Evolutionary conservation across 1,140 invertebrate species (phyloP).

Genomic region (Heterodera carotae): DNA sequence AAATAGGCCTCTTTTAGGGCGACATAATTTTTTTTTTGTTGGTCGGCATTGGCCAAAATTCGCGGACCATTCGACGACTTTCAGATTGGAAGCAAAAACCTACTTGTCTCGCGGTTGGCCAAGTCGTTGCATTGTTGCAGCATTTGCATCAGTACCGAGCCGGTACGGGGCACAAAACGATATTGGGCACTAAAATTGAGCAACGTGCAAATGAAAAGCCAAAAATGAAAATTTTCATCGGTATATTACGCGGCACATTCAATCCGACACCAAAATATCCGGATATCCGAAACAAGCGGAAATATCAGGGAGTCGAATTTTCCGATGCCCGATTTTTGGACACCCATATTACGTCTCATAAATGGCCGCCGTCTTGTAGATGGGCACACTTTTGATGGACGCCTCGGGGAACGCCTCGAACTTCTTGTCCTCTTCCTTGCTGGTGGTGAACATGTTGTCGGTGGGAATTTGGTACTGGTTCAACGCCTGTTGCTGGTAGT

Average conservation of each 20-base stretch:
- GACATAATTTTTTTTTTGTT: too few species aligned
- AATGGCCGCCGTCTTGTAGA: constrained; percentile 60
- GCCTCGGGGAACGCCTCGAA: constrained; percentile 65
- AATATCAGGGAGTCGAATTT: too few species aligned
- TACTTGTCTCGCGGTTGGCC: constrained; percentile 42
- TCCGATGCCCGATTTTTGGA: neutral
- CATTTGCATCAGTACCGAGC: constrained; percentile 42
- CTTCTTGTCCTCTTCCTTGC: constrained; percentile 62
- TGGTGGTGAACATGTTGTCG: constrained; percentile 63
- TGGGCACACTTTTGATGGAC: constrained; percentile 52
- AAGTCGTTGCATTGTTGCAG: constrained; percentile 48
- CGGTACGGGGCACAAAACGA: constrained; percentile 51
- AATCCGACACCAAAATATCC: too few species aligned
- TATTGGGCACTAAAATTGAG: constrained; percentile 44
- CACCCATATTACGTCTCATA: constrained; percentile 53
- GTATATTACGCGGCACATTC: too few species aligned
- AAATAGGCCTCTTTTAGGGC: too few species aligned
- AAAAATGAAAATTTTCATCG: too few species aligned
- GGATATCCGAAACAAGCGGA: too few species aligned
- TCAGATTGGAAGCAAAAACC: too few species aligned
- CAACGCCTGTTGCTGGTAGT: constrained; percentile 48
- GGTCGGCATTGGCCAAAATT: too few species aligned
- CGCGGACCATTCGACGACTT: too few species aligned
- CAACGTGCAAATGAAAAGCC: too few species aligned
- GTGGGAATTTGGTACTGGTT: constrained; percentile 56